Conservation (phyloP, 53 echinoderm and acorn worm genomes). For the Stichopus horrens region DNA sequence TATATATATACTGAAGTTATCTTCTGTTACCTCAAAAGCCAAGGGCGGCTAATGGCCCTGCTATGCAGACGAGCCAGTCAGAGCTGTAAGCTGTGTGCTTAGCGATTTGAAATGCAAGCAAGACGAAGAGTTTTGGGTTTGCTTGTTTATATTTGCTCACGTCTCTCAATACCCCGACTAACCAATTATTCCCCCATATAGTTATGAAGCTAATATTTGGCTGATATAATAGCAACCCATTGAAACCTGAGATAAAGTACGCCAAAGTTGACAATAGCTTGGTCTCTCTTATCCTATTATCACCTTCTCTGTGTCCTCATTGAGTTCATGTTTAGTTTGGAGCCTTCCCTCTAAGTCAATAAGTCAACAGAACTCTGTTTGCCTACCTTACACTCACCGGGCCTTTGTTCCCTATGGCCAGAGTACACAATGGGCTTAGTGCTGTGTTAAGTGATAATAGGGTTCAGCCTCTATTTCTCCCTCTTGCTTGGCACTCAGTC, state of each 20-base stretch:
- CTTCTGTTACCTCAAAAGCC: too few species aligned
- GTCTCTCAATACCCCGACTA: slow-evolving; percentile 24
- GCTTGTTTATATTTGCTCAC: slow-evolving; percentile 35
- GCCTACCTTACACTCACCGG: slow-evolving; percentile 42
- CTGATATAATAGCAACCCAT: slow-evolving; percentile 35
- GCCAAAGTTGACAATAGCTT: slow-evolving; percentile 37
- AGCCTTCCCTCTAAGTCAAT: slow-evolving; percentile 43
- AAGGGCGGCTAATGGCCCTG: too few species aligned
- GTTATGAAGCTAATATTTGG: slow-evolving; percentile 46
- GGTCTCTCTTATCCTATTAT: slow-evolving; percentile 37
- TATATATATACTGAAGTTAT: too few species aligned
- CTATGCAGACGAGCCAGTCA: not conserved
- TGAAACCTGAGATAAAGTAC: slow-evolving; percentile 40
- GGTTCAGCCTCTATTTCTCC: not conserved
- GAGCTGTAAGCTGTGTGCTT: slow-evolving; percentile 29
- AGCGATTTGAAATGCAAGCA: slow-evolving; percentile 37
- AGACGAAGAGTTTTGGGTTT: slow-evolving; percentile 4
- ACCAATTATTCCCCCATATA: slow-evolving; percentile 47
- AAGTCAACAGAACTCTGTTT: slow-evolving; percentile 43
- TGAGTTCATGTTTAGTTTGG: slow-evolving; percentile 46
- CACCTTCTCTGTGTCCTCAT: slow-evolving; percentile 41
- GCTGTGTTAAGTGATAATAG: not conserved
- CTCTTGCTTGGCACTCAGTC: not conserved
- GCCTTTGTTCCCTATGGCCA: slow-evolving; percentile 51
- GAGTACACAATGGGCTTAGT: slow-evolving; percentile 44